phyloP scores from a whole-genome alignment of 2,113 vertebrate species.

The Labeo rohita region DNA sequence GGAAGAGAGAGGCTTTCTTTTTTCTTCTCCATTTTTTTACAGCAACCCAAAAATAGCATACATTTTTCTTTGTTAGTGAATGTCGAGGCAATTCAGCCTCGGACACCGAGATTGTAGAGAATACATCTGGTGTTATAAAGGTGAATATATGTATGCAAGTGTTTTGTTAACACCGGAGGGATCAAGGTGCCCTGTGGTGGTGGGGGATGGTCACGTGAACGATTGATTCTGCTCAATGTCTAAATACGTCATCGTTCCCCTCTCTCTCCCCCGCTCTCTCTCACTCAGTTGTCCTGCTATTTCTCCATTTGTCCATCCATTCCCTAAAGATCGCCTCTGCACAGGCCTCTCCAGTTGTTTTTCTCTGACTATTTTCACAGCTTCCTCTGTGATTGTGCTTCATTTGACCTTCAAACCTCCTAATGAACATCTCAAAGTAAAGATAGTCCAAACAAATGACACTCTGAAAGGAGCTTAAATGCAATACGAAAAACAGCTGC shows the following conservation, averaged over 20 bases:
- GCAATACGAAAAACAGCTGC: not conserved
- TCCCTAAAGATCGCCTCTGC: not conserved
- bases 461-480: not conserved
- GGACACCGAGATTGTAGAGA: slow-evolving; percentile 31
- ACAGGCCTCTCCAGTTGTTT: not conserved
- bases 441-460: slow-evolving; percentile 3
- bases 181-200: slow-evolving; percentile 31
- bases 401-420: slow-evolving; percentile 4
- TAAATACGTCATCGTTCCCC: slow-evolving; percentile 38
- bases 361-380: slow-evolving; percentile 1
- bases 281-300: too few relatives aligned
- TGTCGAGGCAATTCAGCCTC: slow-evolving; percentile 52
- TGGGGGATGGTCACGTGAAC: slow-evolving; percentile 25
- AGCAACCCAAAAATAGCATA: slow-evolving; percentile 51
- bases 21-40: slow-evolving; percentile 18
- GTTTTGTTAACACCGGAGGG: slow-evolving; percentile 35
- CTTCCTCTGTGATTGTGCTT: not conserved
- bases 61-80: slow-evolving; percentile 60
- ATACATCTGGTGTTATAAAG: slow-evolving; percentile 40
- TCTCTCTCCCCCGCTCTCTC: slow-evolving; percentile 9
- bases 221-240: slow-evolving; percentile 47
- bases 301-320: not conserved
- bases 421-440: not conserved
- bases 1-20: slow-evolving; percentile 31
- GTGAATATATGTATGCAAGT: slow-evolving; percentile 19